These are phyloP conservation scores for Stegodyphus mimosarum DNA, from an alignment of 1,140 invertebrate genomes.

Conservation along the genomic window DNA sequence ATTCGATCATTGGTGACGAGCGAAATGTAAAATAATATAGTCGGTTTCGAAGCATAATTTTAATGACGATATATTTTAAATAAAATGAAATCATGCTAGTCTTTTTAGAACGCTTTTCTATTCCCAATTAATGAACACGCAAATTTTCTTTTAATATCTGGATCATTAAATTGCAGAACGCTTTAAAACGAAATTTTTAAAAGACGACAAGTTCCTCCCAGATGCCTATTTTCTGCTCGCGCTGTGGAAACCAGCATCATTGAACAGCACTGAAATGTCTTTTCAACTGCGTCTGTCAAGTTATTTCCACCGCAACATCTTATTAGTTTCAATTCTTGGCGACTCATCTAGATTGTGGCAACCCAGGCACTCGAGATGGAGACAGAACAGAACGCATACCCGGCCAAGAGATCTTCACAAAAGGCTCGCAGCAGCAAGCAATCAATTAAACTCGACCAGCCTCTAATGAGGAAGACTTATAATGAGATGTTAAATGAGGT, in stretches of 20 bases:
- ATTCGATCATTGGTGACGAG: no score
- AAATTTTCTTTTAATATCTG: no score
- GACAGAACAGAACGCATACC: neutral
- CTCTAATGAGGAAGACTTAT: conserved; percentile 55
- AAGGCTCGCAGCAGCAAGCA: conserved; percentile 52
- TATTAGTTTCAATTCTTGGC: conserved; percentile 38
- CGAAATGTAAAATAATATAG: no score
- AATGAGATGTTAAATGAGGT: conserved; percentile 61
- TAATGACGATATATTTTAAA: no score
- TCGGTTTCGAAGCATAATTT: no score
- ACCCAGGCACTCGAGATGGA: conserved; percentile 12
- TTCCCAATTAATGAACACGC: no score
- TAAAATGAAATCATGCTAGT: no score
- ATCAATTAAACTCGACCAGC: conserved; percentile 57
- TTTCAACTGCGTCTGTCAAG: neutral
- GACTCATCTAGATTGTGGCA: conserved; percentile 11
- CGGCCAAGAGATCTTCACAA: conserved; percentile 23
- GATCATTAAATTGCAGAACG: no score
- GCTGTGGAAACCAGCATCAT: neutral
- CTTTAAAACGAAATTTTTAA: no score
- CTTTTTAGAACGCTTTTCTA: no score
- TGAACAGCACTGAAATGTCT: neutral
- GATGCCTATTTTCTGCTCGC: neutral
- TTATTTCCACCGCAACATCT: neutral
- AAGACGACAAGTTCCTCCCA: neutral